Evolutionary conservation across 2,797 vertebrate species (phyloP), one percentile per base, ranked within the genome.

Genomic region (Sylvia borin): DNA sequence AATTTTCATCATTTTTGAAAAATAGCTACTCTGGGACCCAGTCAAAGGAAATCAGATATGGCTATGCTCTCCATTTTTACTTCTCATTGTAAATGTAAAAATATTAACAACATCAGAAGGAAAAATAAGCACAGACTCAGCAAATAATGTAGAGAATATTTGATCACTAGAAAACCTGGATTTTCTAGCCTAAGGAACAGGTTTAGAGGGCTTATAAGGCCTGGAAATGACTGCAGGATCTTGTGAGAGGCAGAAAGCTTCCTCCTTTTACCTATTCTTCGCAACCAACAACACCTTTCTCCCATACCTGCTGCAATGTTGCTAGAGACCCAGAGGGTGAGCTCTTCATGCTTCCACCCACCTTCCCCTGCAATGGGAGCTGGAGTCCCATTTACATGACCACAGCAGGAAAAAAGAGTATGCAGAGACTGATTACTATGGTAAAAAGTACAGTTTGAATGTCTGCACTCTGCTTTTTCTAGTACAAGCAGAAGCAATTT

Each of bases 311-410:
- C 42, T 76, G 24, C 34, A 42, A 10, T 9, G 2, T 16, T 65
- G 4, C 5, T 48, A 21, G 16, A 65, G 50, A 61, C 10, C 26
- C 1, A 2, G 5, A 11, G 43, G 12, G 12, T 50, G 34, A 75
- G 15, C 11, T 64, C 34, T 66, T 14, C 12, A 4, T 18, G 17
- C 3, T 79, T 61, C 47, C 20, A 70, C 8, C 4, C 9, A 55
- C 38, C 43, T 66, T 18, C 38, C 70, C 13, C 42, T 48, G 20
- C 32, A 68, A 14, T 17, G 53, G 31, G 11, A 86, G 21, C 17
- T 40, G 40, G 2, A 51, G 3, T 34, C 7, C 8, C 34, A 26
- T 43, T 84, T 42, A 43, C 0, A 0, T 25, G 12, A 43, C 61
- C n/a, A 24, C 3, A 15, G 3, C 19, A 68, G 25, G 42, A 47